These are phyloP conservation scores for Neolamprologus cancellatus DNA, from an alignment of 2,113 vertebrate species.

Conservation along the genomic window DNA sequence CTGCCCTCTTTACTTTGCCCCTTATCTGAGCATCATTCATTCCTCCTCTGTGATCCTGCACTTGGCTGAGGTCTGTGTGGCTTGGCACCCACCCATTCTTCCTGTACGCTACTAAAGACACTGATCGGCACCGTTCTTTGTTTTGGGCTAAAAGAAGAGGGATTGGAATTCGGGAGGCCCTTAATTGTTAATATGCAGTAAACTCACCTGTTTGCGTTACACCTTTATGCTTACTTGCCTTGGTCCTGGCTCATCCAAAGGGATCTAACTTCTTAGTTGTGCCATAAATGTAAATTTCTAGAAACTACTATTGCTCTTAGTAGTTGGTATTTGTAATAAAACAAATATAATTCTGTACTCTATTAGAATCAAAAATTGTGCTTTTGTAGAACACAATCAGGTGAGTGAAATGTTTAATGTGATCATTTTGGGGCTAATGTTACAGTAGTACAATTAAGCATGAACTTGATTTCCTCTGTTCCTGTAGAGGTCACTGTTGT, in stretches of 20 bases:
- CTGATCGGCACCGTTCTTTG: constrained; percentile 54
- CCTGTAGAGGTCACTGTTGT: constrained; percentile 78
- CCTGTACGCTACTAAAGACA: constrained; percentile 49
- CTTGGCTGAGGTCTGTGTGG: constrained; percentile 56
- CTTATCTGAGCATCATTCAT: constrained; percentile 74
- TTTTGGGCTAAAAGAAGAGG: constrained; percentile 14
- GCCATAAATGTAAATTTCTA: background rate
- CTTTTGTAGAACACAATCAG: background rate
- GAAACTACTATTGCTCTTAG: background rate
- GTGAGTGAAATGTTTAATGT: background rate
- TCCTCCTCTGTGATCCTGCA: constrained; percentile 65
- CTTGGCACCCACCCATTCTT: constrained; percentile 59
- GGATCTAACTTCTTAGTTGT: background rate
- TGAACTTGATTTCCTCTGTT: constrained; percentile 11
- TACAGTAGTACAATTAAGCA: background rate
- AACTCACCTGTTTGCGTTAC: constrained; percentile 32
- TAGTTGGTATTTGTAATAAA: background rate
- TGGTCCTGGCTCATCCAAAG: background rate
- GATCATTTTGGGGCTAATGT: background rate
- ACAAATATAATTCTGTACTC: background rate
- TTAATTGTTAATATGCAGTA: constrained; percentile 25
- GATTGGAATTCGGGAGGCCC: background rate
- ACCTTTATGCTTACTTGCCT: background rate
- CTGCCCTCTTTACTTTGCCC: constrained; percentile 68
- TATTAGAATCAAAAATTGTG: background rate